phyloP scores from a whole-genome alignment of 2,888 invertebrate genomes.

The Drosophila neonasuta region DNA sequence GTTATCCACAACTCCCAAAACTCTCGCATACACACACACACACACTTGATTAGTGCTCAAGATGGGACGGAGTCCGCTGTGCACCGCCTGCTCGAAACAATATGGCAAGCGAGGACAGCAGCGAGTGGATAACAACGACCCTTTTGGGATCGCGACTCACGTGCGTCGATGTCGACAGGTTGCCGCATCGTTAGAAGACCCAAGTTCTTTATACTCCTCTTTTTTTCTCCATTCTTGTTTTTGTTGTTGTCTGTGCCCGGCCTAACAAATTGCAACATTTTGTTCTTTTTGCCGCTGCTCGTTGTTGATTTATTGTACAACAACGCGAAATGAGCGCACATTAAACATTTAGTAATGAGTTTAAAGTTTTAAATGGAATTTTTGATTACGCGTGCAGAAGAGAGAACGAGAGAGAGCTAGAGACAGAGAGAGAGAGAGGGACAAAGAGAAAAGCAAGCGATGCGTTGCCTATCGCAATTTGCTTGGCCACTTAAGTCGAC shows the following conservation, averaged over 20 bases:
- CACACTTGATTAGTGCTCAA: constrained; percentile 67
- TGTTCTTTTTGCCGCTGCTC: constrained; percentile 17
- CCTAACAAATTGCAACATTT: constrained; percentile 72
- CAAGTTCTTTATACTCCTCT: constrained; percentile 33
- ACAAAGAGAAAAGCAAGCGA: not conserved
- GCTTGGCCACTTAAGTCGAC: constrained; percentile 46
- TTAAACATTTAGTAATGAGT: constrained; percentile 77
- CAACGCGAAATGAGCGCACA: constrained; percentile 57
- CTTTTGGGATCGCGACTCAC: constrained; percentile 66
- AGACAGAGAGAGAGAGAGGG: not conserved
- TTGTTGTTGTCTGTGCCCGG: constrained; percentile 38
- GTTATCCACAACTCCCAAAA: constrained; percentile 1
- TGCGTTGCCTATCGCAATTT: constrained; percentile 44
- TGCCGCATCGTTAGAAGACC: constrained; percentile 68
- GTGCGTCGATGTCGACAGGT: constrained; percentile 69
- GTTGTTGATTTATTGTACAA: constrained; percentile 67
- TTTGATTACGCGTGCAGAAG: constrained; percentile 54
- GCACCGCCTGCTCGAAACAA: constrained; percentile 71
- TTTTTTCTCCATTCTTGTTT: constrained; percentile 11
- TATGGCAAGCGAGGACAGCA: constrained; percentile 48
- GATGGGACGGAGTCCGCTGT: constrained; percentile 55
- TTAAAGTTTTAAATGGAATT: constrained; percentile 76
- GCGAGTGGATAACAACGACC: constrained; percentile 54
- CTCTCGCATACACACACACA: constrained; percentile 29
- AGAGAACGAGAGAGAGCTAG: too few species aligned